Base-by-base conservation (phyloP, 1,140 invertebrate species). In the Rhizoglyphus robini region DNA sequence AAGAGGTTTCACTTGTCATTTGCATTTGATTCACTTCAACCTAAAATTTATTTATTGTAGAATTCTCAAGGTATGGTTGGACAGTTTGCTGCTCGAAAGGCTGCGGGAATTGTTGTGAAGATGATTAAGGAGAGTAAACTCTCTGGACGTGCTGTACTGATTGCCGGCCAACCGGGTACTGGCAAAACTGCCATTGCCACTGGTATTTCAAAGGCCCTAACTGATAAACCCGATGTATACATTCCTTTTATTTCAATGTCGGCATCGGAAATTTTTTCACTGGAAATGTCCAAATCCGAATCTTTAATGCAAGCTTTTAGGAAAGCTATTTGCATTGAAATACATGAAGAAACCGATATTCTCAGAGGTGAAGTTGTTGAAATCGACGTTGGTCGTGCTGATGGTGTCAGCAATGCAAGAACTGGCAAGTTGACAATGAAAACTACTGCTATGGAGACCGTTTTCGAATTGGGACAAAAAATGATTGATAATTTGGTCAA, bases 281-380 rank as follows among this genome's bases (percentile, higher is more conserved):
- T 99, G 66, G 96, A 99, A 78, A 96, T 99, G 90, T 91, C 92
- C 73, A 99, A 99, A 79, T 97, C 96, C 0, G 96, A 99, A 79
- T 94, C 94, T 5, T 76, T 99, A 0, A 97, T 91, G 8, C 96
- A 99, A 76, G 88, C 95, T 0, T 91, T 99, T 66, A 82, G 96
- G 67, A 96, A 96, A 74, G 96, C 93, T 20, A 98, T 98, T 73
- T 95, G 94, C 48, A 90, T 99, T 11, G 80, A 93, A 75, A 99
- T 99, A 64, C 97, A 97, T 75, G 94, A 98, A 76, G 94, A 98
- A 75, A 95, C 91, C 0, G 92, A 99, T 79, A 94, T 99, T 30
- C 95, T 99, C 68, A 94, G 98, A 75, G 96, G 96, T 5, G 96
- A 99, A 79, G 96, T 99, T 23, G 93, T 99, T 0, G 94, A 98